A percentile compares a stretch with the other conserved stretches of the same genome.
phyloP scores from a whole-genome alignment of 2,888 invertebrate genomes.

The Metopia argyrocephala region DNA sequence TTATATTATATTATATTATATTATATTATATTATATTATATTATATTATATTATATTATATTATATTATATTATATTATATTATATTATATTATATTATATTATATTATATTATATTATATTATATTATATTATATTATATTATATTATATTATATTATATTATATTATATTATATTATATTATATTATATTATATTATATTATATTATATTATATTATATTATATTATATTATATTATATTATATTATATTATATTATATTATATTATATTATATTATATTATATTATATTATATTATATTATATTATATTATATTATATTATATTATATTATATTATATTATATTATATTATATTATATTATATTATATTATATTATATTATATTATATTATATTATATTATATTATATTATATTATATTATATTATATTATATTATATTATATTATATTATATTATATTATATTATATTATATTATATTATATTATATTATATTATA shows the following conservation, averaged over 20 bases:
- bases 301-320: not conserved
- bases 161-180: not conserved
- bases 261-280: not conserved
- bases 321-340: not conserved
- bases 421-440: not conserved
- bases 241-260: not conserved
- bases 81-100: not conserved
- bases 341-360: not conserved
- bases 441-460: not conserved
- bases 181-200: not conserved
- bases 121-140: not conserved
- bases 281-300: not conserved
- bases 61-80: not conserved
- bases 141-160: not conserved
- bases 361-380: not conserved
- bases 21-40: not conserved
- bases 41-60: not conserved
- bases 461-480: not conserved
- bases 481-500: not conserved
- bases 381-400: not conserved
- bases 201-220: not conserved
- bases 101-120: not conserved
- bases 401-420: not conserved
- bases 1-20: not conserved
- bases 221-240: not conserved